phyloP scores from a whole-genome alignment of 2,888 invertebrate species.

The Drosophila dives region DNA sequence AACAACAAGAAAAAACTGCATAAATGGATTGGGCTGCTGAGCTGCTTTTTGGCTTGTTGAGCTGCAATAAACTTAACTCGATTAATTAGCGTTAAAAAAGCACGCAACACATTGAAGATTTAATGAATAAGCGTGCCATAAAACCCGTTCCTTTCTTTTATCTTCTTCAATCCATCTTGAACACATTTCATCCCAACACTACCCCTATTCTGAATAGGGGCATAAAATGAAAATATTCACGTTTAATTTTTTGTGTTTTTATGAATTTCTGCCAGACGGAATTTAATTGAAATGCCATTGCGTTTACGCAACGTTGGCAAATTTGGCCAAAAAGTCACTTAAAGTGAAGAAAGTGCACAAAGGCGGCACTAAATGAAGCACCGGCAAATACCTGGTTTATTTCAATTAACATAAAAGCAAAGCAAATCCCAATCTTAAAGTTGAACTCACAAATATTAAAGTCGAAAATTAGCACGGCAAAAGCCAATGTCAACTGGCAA shows the following conservation, averaged over 20 bases:
- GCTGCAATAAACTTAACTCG: conserved; percentile 57
- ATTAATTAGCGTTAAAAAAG: conserved; percentile 64
- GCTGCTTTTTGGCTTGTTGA: conserved; percentile 2
- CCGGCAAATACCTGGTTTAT: conserved; percentile 6
- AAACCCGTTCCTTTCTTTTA: conserved; percentile 8
- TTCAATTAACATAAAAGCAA: conserved; percentile 23
- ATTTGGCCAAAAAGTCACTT: conserved; percentile 10
- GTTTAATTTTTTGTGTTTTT: conserved; percentile 11
- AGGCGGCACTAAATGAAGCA: neutral
- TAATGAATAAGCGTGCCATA: conserved; percentile 50
- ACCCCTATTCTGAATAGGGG: neutral
- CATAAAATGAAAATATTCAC: neutral
- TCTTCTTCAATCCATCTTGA: neutral
- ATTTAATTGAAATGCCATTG: conserved; percentile 59
- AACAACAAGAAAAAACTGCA: conserved; percentile 24
- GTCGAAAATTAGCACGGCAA: neutral
- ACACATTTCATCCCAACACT: neutral
- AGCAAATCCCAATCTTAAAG: neutral
- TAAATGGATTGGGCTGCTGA: conserved; percentile 25
- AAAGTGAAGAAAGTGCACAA: conserved; percentile 15
- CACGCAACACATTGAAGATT: conserved; percentile 57
- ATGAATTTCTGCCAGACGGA: conserved; percentile 12
- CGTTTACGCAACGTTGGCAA: conserved; percentile 54
- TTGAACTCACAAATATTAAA: neutral
- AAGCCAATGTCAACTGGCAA: neutral